Conservation (phyloP, 2,113 vertebrate genomes). For the Anthoscopus minutus region DNA sequence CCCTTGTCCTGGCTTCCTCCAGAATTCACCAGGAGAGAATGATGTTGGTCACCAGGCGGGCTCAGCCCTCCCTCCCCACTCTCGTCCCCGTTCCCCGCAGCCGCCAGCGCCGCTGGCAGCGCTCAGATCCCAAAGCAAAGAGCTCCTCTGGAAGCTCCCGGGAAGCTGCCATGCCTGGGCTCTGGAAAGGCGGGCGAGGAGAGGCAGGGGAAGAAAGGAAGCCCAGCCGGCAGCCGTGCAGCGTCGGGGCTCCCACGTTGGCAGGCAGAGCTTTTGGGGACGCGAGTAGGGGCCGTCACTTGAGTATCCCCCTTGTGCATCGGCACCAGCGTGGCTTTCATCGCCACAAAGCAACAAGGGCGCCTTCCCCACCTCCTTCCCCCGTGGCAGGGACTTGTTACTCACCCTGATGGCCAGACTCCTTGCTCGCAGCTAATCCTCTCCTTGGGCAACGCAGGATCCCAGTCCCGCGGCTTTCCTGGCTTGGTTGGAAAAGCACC, state of each 20-base stretch:
- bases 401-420: slow-evolving; percentile 9
- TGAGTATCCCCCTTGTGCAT: background rate
- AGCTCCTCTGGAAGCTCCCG: background rate
- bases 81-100: background rate
- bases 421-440: background rate
- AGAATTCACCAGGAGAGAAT: background rate
- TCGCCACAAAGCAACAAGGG: background rate
- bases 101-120: background rate
- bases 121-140: background rate
- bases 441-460: slow-evolving; percentile 38
- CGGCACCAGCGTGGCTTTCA: background rate
- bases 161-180: background rate
- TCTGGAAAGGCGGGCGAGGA: background rate
- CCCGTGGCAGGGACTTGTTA: background rate
- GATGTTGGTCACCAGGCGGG: background rate
- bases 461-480: slow-evolving; percentile 54
- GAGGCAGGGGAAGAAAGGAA: background rate
- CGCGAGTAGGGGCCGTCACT: background rate
- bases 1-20: background rate
- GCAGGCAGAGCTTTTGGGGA: background rate
- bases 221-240: background rate
- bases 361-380: background rate
- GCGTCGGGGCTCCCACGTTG: background rate
- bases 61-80: background rate
- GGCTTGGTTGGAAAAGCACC: slow-evolving; percentile 69